phyloP scores from a whole-genome alignment of 2,888 invertebrate genomes.

The Cyclophora punctaria region DNA sequence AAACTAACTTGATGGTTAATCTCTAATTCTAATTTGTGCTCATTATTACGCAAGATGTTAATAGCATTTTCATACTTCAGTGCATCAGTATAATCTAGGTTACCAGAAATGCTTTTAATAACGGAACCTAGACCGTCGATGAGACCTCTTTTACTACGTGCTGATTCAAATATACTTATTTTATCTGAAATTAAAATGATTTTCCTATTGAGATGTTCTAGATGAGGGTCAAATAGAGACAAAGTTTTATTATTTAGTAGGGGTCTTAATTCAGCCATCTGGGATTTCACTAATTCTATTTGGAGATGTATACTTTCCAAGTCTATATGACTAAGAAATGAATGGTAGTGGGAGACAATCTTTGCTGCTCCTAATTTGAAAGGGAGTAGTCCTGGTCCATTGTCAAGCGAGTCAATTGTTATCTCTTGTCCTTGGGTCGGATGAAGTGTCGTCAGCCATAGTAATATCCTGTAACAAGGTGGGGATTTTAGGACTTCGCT shows the following conservation, averaged over 20 bases:
- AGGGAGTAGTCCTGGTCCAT: constrained; percentile 16
- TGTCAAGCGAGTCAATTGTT: constrained; percentile 7
- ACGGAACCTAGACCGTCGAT: constrained; percentile 4
- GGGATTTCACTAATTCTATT: constrained; percentile 3
- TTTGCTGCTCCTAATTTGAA: constrained; percentile 17
- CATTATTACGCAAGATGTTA: background rate
- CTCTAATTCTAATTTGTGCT: constrained; percentile 1
- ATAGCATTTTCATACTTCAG: constrained; percentile 1
- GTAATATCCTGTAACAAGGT: constrained; percentile 1
- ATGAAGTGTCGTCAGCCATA: background rate
- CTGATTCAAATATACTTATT: constrained; percentile 1
- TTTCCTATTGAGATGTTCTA: background rate
- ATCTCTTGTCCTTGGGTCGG: constrained; percentile 4
- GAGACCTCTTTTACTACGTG: constrained; percentile 5
- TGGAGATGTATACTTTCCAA: background rate
- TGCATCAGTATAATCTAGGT: constrained; percentile 5
- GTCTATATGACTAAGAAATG: constrained; percentile 12
- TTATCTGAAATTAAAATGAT: background rate
- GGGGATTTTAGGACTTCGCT: too few species aligned
- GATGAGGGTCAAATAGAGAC: constrained; percentile 6
- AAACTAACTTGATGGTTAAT: background rate
- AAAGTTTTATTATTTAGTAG: constrained; percentile 4
- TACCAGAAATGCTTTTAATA: constrained; percentile 4
- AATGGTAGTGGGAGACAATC: constrained; percentile 18
- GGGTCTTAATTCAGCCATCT: constrained; percentile 2